These are phyloP conservation scores for Copidosoma floridanum DNA, from an alignment of 1,140 invertebrate species.

Conservation along the genomic window DNA sequence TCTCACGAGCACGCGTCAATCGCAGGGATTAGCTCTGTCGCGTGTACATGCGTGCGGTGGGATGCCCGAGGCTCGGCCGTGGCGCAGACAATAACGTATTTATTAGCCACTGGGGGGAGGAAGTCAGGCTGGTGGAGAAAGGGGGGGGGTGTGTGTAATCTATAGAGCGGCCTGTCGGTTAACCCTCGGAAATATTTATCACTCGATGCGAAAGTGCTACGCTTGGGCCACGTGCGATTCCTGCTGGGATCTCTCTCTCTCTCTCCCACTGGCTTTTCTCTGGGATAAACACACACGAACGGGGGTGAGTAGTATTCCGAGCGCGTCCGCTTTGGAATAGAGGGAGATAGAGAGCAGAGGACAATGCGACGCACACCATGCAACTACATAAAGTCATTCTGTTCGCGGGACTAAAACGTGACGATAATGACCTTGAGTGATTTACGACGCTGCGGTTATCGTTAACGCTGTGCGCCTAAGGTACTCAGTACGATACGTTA, in stretches of 20 bases:
- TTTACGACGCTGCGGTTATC: conserved; percentile 16
- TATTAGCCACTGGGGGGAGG: conserved; percentile 44
- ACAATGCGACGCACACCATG: conserved; percentile 16
- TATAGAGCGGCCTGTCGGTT: conserved; percentile 39
- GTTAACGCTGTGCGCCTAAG: background rate
- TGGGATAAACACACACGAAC: too few relatives aligned
- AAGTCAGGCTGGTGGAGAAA: too few relatives aligned
- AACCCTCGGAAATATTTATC: conserved; percentile 46
- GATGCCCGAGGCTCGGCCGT: background rate
- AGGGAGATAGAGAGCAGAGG: background rate
- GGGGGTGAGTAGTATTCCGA: too few relatives aligned
- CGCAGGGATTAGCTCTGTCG: too few relatives aligned
- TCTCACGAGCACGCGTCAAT: too few relatives aligned
- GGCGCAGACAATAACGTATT: conserved; percentile 42
- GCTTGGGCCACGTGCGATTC: background rate
- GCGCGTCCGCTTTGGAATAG: too few relatives aligned
- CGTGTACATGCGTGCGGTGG: too few relatives aligned
- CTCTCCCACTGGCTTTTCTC: too few relatives aligned
- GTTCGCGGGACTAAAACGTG: conserved; percentile 23
- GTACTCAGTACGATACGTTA: too few relatives aligned
- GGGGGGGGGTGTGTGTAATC: conserved; percentile 36
- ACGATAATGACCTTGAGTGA: conserved; percentile 31
- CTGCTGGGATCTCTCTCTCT: background rate
- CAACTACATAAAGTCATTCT: conserved; percentile 20
- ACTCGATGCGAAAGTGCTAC: conserved; percentile 31